These are phyloP conservation scores for Thalpophila matura DNA, from an alignment of 2,888 invertebrate species.

Conservation along the genomic window DNA sequence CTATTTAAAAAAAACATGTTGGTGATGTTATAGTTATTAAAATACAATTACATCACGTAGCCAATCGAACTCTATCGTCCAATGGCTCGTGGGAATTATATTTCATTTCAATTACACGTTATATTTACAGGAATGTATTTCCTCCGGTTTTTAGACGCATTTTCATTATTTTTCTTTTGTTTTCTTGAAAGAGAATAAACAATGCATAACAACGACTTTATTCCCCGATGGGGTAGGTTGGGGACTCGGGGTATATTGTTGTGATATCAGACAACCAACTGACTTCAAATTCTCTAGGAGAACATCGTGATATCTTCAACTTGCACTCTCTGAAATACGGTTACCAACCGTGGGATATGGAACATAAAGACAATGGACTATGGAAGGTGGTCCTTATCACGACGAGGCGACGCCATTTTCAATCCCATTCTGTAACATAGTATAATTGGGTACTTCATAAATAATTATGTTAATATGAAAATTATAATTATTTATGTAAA, in stretches of 20 bases:
- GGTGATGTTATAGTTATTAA: constrained; percentile 1
- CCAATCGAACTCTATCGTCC: constrained; percentile 20
- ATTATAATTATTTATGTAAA: too few species aligned
- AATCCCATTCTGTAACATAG: too few species aligned
- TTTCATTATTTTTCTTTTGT: constrained; percentile 9
- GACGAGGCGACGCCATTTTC: too few species aligned
- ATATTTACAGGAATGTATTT: constrained; percentile 33
- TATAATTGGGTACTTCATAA: too few species aligned
- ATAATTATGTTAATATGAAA: too few species aligned
- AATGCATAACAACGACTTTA: not conserved
- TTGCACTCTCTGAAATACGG: too few species aligned
- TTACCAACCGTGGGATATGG: too few species aligned
- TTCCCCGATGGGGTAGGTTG: not conserved
- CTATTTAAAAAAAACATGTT: not conserved
- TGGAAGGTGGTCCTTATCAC: too few species aligned
- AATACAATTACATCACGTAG: constrained; percentile 28
- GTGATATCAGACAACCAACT: not conserved
- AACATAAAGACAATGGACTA: too few species aligned
- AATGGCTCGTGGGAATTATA: constrained; percentile 30
- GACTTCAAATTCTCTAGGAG: constrained; percentile 3
- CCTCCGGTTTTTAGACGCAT: not conserved
- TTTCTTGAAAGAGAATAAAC: not conserved
- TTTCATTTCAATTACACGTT: constrained; percentile 34
- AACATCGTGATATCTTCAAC: not conserved
- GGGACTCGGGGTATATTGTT: not conserved